Evolutionary conservation across 2,888 invertebrate species (phyloP).

Genomic region (Thymelicus sylvestris): DNA sequence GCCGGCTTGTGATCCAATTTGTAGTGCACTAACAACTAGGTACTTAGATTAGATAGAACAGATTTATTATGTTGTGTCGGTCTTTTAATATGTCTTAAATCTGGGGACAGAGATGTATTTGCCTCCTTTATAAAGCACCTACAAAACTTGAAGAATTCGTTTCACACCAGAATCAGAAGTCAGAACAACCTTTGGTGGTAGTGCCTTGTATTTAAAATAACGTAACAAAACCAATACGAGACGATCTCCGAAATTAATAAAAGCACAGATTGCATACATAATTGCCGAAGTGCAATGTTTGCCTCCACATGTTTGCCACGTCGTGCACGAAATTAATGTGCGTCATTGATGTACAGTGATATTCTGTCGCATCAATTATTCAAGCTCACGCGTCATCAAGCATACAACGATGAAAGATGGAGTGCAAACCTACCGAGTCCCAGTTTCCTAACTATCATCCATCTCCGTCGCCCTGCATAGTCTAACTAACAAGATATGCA

Average conservation of each 20-base stretch:
- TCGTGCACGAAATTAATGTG: conserved; percentile 35
- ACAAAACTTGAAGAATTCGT: not conserved
- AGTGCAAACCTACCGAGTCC: conserved; percentile 50
- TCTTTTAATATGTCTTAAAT: no score
- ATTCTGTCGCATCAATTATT: conserved; percentile 46
- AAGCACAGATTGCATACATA: not conserved
- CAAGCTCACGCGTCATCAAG: conserved; percentile 46
- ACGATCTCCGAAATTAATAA: not conserved
- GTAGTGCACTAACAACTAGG: not conserved
- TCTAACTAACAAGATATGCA: conserved; percentile 53
- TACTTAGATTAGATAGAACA: not conserved
- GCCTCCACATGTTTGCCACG: conserved; percentile 21
- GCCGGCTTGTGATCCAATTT: not conserved
- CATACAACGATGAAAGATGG: conserved; percentile 53
- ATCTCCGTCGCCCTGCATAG: conserved; percentile 50
- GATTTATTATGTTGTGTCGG: no score
- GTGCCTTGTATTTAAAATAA: not conserved
- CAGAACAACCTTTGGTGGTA: not conserved
- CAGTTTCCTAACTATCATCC: conserved; percentile 49
- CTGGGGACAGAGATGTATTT: not conserved
- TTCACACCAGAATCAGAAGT: not conserved
- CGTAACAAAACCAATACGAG: not conserved
- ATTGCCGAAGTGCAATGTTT: conserved; percentile 17
- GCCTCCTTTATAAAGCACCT: not conserved
- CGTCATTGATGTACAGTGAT: conserved; percentile 35